A percentile compares a stretch with the other conserved stretches of the same genome.
These are phyloP conservation scores for Knipowitschia caucasica DNA, from an alignment of 2,797 vertebrate species.

Conservation along the genomic window DNA sequence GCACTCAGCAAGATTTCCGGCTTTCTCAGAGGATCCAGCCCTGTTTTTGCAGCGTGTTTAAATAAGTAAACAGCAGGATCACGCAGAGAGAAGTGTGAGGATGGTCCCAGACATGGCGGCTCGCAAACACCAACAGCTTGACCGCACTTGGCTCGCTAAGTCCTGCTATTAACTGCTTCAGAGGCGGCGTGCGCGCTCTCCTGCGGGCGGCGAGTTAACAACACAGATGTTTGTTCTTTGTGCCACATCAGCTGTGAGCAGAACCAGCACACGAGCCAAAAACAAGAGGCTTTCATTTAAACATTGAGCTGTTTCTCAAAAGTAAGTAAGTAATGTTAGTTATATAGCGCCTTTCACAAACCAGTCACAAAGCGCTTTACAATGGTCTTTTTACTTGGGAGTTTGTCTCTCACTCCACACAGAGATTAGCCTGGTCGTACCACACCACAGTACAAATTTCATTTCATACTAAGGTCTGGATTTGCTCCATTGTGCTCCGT, in stretches of 20 bases:
- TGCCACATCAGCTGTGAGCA: slow-evolving; percentile 4
- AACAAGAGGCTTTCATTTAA: too few species aligned
- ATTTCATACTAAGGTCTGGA: too few species aligned
- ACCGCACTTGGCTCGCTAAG: slow-evolving; percentile 15
- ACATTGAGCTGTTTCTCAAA: too few species aligned
- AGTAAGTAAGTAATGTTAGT: too few species aligned
- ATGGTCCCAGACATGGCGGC: slow-evolving; percentile 8
- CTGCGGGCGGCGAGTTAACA: slow-evolving; percentile 1
- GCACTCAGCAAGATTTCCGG: slow-evolving; percentile 1
- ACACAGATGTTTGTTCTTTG: slow-evolving; percentile 8
- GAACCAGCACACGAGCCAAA: background rate
- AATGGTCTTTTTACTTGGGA: too few species aligned
- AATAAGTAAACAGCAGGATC: slow-evolving; percentile 48
- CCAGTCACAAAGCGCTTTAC: too few species aligned
- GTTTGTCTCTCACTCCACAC: too few species aligned
- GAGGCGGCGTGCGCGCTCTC: background rate
- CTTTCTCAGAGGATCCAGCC: slow-evolving; percentile 26
- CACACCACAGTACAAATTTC: too few species aligned
- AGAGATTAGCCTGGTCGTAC: too few species aligned
- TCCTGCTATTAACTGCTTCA: slow-evolving; percentile 6
- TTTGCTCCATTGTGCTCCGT: too few species aligned
- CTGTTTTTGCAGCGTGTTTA: slow-evolving; percentile 37
- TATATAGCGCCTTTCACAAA: too few species aligned
- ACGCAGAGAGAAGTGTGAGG: slow-evolving; percentile 17
- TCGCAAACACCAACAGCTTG: slow-evolving; percentile 31